Evolutionary conservation across 2,797 vertebrate species (phyloP), one percentile per base, ranked within the genome.

Genomic region (Pteronotus mesoamericanus): DNA sequence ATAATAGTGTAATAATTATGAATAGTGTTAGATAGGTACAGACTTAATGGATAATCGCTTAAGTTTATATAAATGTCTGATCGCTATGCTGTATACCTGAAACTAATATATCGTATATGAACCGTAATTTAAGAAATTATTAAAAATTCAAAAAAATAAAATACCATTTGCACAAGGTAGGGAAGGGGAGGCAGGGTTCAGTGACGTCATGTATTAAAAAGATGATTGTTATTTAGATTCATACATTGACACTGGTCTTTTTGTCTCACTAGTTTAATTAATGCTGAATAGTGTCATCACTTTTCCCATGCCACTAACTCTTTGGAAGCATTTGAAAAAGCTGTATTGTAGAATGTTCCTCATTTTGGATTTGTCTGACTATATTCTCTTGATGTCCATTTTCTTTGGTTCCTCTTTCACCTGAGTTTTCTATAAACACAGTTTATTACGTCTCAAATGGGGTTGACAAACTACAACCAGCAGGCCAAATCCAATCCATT

Each of bases 221-320:
- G 48, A 37, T 51, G 22, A 9, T 24, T 26, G 19, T 57, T 83
- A 61, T 42, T 42, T 55, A 71, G 71, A 34, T 42, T 94, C 42
- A 86, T 34, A 53, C 34, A 42, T 2, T 80, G 34, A 77, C 53
- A 44, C 16, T 74, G 29, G 37, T 55, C 91, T 59, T 77, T 55
- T 44, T 51, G 22, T 82, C 53, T 96, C 66, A 57, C 34, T 34
- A 53, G 46, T 77, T 93, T 55, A 95, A 87, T 86, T 89, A 91
- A 87, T 7, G 69, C 21, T 74, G 29, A 90, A 74, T 5, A 88
- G 51, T 53, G 16, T 22, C 15, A 53, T 34, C 69, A 91, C 11
- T 8, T 68, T 46, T 8, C 6, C 21, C 15, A 32, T 48, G 51
- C 64, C 37, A 89, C 0, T 92, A 44, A 85, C 9, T 44, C 78